Evolutionary conservation across 23 tunicate genomes (phyloP).

Genomic region (Ciona savignyi): DNA sequence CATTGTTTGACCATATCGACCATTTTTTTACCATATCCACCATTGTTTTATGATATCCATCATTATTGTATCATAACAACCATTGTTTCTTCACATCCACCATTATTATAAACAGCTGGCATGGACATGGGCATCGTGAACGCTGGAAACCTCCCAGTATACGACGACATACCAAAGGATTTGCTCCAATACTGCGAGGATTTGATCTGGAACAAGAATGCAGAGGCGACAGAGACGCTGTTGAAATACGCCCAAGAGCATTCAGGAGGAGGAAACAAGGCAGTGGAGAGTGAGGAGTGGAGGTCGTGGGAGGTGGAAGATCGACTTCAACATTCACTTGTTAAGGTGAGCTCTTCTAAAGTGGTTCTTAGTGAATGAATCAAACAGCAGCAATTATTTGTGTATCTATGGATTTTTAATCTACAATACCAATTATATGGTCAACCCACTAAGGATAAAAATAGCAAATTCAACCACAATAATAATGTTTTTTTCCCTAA

Average conservation of each 20-base stretch:
- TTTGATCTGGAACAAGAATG: slow-evolving; percentile 71
- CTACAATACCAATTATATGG: too few species aligned
- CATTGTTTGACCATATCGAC: too few species aligned
- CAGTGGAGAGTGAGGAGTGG: slow-evolving; percentile 85
- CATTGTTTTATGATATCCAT: too few species aligned
- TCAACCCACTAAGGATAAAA: too few species aligned
- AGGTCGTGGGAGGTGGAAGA: slow-evolving; percentile 58
- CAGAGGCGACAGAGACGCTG: slow-evolving; percentile 66
- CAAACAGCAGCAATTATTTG: too few species aligned
- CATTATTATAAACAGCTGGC: slow-evolving; percentile 51
- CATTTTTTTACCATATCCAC: too few species aligned
- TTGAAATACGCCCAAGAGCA: slow-evolving; percentile 51
- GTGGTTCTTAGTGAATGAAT: too few species aligned
- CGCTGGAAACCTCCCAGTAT: slow-evolving; percentile 92
- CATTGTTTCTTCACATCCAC: too few species aligned
- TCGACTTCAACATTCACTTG: slow-evolving; percentile 61
- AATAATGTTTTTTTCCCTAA: too few species aligned
- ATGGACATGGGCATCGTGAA: slow-evolving; percentile 97
- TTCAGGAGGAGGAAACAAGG: slow-evolving; percentile 54
- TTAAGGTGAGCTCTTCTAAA: slow-evolving; percentile 35
- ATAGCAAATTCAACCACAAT: too few species aligned
- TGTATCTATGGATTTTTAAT: too few species aligned
- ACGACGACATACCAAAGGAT: slow-evolving; percentile 70
- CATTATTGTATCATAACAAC: too few species aligned
- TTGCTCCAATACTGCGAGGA: slow-evolving; percentile 53